Evolutionary conservation across 2,113 vertebrate genomes (phyloP), one percentile per base, ranked within the genome.

Genomic region (Poicephalus meyeri): DNA sequence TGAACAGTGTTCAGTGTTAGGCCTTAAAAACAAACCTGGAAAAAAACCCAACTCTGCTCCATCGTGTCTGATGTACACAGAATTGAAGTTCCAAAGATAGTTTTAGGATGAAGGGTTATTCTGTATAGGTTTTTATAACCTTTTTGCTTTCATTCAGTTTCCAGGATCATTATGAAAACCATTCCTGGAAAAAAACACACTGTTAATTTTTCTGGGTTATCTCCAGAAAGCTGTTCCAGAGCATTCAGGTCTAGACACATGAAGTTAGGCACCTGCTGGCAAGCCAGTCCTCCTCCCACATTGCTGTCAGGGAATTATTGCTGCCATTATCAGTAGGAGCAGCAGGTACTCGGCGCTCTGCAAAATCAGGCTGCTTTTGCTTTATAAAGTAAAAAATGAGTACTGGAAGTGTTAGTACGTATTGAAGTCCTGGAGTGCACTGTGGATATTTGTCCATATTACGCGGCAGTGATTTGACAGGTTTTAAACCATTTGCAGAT

Each of bases 231-330:
- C 74, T 83, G 12, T 61, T 82, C 53, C 66, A 63, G 46, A 23
- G 46, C 52, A 9, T 52, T 78, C 25, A 47, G 39, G 44, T 58
- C 37, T 1, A 18, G 72, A 78, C 65, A 49, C 56, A 47, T 79
- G 10, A 78, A 93, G 37, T 49, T 60, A 95, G 80, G 88, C 39
- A 95, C 76, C 95, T 93, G 93, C 93, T 93, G 65, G 69, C 84
- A 71, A 29, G 16, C 23, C 31, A 21, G 64, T 88, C 42, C 24
- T 88, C 35, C 15, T 64, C 31, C 33, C 42, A 15, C 7, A 16
- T 46, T 3, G 0, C 76, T 94, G 68, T 88, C 78, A 41, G n/a
- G 65, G 21, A 61, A 18, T 91, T 95, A 80, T 4, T 83, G 72
- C 76, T 86, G 52, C 55, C 72, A 16, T 93, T 77, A 78, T 80